Conservation (phyloP, 2,888 invertebrate species). For the Elegia similella region DNA sequence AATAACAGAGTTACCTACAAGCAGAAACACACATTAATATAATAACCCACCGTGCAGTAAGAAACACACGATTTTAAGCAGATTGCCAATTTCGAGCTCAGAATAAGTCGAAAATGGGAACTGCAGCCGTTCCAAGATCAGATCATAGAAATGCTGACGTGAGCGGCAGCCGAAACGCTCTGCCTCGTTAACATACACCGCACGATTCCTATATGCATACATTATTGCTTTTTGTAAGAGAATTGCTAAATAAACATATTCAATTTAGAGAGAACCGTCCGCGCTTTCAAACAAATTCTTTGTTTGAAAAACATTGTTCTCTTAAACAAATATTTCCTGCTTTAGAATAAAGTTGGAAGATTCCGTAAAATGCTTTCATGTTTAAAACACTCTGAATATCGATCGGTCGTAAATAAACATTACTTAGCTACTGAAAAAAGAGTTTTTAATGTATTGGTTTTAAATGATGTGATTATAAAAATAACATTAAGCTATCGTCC, state of each 20-base stretch:
- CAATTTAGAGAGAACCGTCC: not conserved
- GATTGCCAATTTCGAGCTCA: not conserved
- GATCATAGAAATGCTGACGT: slow-evolving; percentile 10
- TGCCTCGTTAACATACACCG: slow-evolving; percentile 2
- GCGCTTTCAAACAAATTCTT: not conserved
- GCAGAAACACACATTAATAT: too few species aligned
- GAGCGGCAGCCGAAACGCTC: not conserved
- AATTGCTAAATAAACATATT: slow-evolving; percentile 12
- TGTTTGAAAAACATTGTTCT: not conserved
- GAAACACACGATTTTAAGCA: not conserved
- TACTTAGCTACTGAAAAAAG: too few species aligned
- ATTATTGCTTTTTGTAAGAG: not conserved
- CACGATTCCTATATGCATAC: not conserved
- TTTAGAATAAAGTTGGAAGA: not conserved
- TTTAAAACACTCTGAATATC: slow-evolving; percentile 2
- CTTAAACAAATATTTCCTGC: not conserved
- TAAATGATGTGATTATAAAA: too few species aligned
- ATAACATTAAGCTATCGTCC: too few species aligned
- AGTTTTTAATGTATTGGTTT: too few species aligned
- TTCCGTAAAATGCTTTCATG: not conserved
- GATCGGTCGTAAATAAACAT: not conserved
- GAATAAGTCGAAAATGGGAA: not conserved
- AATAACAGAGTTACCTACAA: too few species aligned
- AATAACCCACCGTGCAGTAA: too few species aligned
- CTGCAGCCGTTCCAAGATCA: slow-evolving; percentile 1